These are phyloP conservation scores for Yasuhikotakia modesta DNA, from an alignment of 2,797 vertebrate genomes.

Conservation along the genomic window DNA sequence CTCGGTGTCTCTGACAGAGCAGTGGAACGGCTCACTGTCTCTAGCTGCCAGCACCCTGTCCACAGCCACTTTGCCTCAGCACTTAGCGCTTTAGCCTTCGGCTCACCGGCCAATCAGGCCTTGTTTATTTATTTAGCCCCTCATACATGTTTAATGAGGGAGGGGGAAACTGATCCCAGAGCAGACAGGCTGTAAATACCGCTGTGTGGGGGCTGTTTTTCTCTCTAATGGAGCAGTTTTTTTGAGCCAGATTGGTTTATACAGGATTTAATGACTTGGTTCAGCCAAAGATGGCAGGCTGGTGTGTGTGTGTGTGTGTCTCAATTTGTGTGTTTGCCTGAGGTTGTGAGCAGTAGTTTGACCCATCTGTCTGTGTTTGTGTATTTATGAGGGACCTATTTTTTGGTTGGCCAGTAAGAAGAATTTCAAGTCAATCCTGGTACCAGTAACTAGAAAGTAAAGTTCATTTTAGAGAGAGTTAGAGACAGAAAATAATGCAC, in stretches of 20 bases:
- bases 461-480: not conserved
- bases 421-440: not conserved
- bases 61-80: constrained; percentile 24
- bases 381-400: not conserved
- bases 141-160: constrained; percentile 60
- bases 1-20: not conserved
- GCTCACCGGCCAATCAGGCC: constrained; percentile 41
- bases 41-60: constrained; percentile 18
- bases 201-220: constrained; percentile 42
- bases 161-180: constrained; percentile 52
- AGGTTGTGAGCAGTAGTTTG: constrained; percentile 25
- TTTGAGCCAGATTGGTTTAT: constrained; percentile 45
- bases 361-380: constrained; percentile 30
- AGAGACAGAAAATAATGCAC: not conserved
- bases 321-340: constrained; percentile 10
- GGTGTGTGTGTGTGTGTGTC: not conserved
- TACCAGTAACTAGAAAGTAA: not conserved
- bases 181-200: constrained; percentile 45
- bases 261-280: constrained; percentile 56
- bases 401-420: not conserved
- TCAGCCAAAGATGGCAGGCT: constrained; percentile 45
- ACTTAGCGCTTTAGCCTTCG: constrained; percentile 42
- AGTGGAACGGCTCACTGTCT: not conserved
- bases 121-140: constrained; percentile 59
- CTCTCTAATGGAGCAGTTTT: constrained; percentile 46